These are phyloP conservation scores for Actenoides hombroni DNA, from an alignment of 2,113 vertebrate species.

Conservation along the genomic window DNA sequence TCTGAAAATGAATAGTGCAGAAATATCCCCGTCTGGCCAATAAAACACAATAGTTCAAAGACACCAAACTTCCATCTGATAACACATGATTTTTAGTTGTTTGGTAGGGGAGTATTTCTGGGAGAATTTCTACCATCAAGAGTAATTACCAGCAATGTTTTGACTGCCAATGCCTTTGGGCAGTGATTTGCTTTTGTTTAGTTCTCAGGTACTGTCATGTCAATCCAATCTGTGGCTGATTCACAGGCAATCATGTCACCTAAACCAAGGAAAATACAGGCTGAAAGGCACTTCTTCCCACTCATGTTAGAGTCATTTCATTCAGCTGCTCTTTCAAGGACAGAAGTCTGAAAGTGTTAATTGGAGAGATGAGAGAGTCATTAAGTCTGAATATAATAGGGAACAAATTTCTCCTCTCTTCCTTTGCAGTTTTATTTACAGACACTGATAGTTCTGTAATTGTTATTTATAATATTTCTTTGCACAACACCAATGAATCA, in stretches of 20 bases:
- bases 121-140: background rate
- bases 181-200: constrained; percentile 18
- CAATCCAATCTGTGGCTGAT: background rate
- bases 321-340: background rate
- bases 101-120: background rate
- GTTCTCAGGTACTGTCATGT: background rate
- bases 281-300: background rate
- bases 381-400: background rate
- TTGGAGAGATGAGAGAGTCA: background rate
- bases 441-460: background rate
- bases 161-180: constrained; percentile 10
- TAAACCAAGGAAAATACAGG: background rate
- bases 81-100: background rate
- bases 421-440: background rate
- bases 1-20: background rate
- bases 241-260: background rate
- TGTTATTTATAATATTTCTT: constrained; percentile 21
- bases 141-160: constrained; percentile 29
- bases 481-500: background rate
- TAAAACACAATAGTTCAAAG: background rate
- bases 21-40: background rate
- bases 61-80: background rate
- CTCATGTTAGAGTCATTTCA: background rate
- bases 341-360: background rate
- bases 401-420: background rate